Conservation (phyloP, 2,888 invertebrate species). For the Agonopterix arenella region DNA sequence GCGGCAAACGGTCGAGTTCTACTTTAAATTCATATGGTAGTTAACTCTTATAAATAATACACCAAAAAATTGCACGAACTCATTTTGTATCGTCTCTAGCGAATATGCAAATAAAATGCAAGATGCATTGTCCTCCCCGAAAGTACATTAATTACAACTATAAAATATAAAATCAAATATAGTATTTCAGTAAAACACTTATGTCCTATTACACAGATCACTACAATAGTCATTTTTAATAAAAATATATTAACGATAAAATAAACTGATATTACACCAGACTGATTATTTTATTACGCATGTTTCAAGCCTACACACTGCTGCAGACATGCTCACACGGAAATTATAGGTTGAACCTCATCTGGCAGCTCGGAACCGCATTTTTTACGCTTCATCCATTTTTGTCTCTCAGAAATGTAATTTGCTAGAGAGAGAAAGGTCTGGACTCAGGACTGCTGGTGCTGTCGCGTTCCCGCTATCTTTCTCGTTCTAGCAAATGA, state of each 20-base stretch:
- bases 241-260: conserved; percentile 1
- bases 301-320: no score
- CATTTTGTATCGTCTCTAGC: not conserved
- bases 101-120: not conserved
- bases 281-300: not conserved
- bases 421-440: no score
- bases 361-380: no score
- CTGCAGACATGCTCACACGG: no score
- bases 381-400: no score
- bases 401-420: no score
- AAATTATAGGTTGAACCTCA: no score
- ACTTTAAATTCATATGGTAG: no score
- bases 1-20: no score
- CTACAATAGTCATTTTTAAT: conserved; percentile 5
- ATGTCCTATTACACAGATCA: conserved; percentile 6
- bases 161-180: conserved; percentile 8
- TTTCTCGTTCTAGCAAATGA: no score
- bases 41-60: not conserved
- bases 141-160: conserved; percentile 5
- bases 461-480: no score
- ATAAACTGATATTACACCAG: not conserved
- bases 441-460: no score
- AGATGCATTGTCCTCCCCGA: conserved; percentile 4
- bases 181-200: conserved; percentile 8
- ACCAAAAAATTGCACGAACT: not conserved